These are phyloP conservation scores for Gopherus evgoodei DNA, from an alignment of 2,113 vertebrate species.

Conservation along the genomic window DNA sequence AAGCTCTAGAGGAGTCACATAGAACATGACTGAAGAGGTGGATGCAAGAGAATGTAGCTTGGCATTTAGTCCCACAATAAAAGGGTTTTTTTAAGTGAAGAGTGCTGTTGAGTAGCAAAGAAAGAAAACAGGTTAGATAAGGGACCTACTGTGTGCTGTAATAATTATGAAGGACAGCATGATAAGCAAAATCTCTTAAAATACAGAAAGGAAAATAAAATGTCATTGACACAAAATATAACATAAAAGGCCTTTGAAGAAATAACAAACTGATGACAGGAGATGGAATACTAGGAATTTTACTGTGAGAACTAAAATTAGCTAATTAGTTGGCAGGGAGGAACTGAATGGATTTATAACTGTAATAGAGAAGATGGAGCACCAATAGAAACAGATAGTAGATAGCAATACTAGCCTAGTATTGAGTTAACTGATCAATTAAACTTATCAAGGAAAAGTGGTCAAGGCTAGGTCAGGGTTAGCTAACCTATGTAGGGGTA, in stretches of 20 bases:
- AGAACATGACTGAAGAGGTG: neutral
- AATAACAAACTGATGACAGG: neutral
- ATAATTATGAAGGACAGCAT: slow-evolving; percentile 23
- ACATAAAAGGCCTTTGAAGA: neutral
- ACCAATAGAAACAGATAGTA: neutral
- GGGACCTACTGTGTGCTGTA: neutral
- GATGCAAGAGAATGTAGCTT: neutral
- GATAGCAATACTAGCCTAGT: neutral
- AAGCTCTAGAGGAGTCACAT: neutral
- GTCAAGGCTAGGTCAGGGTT: neutral
- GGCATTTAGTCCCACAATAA: slow-evolving; percentile 17
- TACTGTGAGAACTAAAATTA: neutral
- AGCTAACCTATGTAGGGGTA: neutral
- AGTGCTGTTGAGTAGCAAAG: neutral
- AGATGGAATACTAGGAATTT: neutral
- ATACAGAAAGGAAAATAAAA: slow-evolving; percentile 18
- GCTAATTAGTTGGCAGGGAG: neutral
- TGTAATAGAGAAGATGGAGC: neutral
- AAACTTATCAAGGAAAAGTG: neutral
- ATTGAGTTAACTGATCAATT: neutral
- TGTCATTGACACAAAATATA: neutral
- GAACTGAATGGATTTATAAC: neutral
- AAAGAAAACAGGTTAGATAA: slow-evolving; percentile 16
- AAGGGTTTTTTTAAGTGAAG: slow-evolving; percentile 10
- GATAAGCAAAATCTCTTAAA: slow-evolving; percentile 34